Evolutionary conservation across 2,888 invertebrate genomes (phyloP).

Genomic region (Cheilosia impressa): DNA sequence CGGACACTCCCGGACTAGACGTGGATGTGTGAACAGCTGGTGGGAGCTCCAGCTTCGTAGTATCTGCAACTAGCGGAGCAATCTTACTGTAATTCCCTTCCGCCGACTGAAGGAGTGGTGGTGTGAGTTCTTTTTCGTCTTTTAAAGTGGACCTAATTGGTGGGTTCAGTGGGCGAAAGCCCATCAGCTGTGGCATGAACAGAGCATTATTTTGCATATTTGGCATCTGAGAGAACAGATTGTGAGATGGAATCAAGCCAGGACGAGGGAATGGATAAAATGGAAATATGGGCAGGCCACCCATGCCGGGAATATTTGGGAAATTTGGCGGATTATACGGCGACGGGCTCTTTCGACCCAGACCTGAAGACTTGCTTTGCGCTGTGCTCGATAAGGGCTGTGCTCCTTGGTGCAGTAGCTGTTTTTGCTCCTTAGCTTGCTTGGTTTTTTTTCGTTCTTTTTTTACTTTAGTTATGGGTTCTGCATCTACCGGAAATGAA

Average conservation of each 20-base stretch:
- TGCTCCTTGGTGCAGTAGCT: constrained; percentile 26
- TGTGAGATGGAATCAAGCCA: constrained; percentile 85
- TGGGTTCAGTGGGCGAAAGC: constrained; percentile 59
- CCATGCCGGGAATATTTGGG: constrained; percentile 80
- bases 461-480: constrained; percentile 12
- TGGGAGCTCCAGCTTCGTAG: constrained; percentile 78
- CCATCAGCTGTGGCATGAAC: constrained; percentile 72
- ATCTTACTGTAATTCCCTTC: constrained; percentile 82
- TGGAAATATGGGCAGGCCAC: constrained; percentile 79
- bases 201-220: constrained; percentile 76
- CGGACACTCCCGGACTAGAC: constrained; percentile 6
- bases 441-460: constrained; percentile 57
- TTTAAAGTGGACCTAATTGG: constrained; percentile 51
- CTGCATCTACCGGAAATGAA: constrained; percentile 30
- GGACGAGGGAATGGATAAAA: constrained; percentile 84
- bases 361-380: neutral
- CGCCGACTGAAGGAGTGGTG: constrained; percentile 49
- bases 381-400: neutral
- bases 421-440: constrained; percentile 46
- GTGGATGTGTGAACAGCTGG: constrained; percentile 35
- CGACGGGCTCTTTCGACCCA: constrained; percentile 31
- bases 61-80: constrained; percentile 82
- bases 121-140: constrained; percentile 65
- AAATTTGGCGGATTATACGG: constrained; percentile 82
- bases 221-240: constrained; percentile 83